phyloP scores from a whole-genome alignment of 2,113 vertebrate species.

The Neoarius graeffei region DNA sequence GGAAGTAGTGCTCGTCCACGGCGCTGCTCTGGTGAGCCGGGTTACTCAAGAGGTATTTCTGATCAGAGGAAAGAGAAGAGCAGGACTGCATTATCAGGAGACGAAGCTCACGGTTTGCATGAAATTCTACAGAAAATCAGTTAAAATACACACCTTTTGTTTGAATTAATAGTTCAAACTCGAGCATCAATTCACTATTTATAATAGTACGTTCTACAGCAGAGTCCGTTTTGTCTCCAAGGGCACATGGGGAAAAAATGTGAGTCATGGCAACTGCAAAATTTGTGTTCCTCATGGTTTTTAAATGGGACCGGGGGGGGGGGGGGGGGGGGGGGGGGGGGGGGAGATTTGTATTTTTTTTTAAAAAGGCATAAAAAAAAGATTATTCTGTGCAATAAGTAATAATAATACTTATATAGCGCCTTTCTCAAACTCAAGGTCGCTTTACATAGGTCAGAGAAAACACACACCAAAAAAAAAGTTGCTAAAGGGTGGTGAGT shows the following conservation, averaged over 20 bases:
- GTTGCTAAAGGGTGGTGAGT: no score
- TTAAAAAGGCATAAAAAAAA: no score
- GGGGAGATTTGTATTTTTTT: no score
- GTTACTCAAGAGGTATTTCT: slow-evolving; percentile 79
- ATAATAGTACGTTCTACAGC: not conserved
- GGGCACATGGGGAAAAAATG: not conserved
- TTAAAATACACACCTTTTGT: not conserved
- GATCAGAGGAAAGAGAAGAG: not conserved
- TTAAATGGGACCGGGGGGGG: not conserved
- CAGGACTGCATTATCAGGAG: not conserved
- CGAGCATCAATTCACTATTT: not conserved
- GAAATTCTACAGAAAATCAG: not conserved
- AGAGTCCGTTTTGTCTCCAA: not conserved
- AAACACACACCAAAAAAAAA: no score
- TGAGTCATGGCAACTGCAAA: not conserved
- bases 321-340: no score
- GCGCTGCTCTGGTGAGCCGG: slow-evolving; percentile 76
- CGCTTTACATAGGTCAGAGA: no score
- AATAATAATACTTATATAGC: no score
- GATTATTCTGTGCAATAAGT: no score
- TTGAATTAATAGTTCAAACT: not conserved
- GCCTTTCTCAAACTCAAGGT: no score
- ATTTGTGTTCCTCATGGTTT: not conserved
- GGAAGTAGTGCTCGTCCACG: slow-evolving; percentile 79
- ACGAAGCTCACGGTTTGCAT: not conserved